Percentiles rank a stretch among this genome's conserved stretches.
Evolutionary conservation across 1,140 invertebrate genomes (phyloP).

Genomic region (Diachasmimorpha longicaudata): DNA sequence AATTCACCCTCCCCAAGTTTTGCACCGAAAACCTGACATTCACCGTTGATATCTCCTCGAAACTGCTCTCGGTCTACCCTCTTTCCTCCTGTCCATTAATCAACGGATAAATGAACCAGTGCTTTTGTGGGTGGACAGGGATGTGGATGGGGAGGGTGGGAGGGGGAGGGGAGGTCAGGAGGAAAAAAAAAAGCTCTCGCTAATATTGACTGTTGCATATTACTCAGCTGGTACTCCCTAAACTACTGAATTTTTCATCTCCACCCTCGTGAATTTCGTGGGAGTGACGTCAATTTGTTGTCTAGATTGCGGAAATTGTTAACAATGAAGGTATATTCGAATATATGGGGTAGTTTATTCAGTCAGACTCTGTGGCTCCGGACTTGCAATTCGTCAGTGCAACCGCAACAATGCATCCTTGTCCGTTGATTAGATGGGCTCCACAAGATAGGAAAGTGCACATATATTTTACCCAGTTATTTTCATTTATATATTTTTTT

Average conservation of each 20-base stretch:
- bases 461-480: too few relatives aligned
- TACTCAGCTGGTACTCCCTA: background rate
- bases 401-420: conserved; percentile 48
- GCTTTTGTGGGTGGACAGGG: background rate
- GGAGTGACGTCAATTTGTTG: background rate
- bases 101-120: conserved; percentile 16
- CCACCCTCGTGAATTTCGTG: background rate
- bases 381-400: conserved; percentile 45
- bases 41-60: background rate
- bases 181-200: background rate
- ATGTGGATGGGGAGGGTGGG: too few relatives aligned
- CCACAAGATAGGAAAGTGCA: conserved; percentile 37
- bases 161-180: too few relatives aligned
- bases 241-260: background rate
- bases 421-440: conserved; percentile 52
- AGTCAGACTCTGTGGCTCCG: conserved; percentile 21
- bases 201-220: background rate
- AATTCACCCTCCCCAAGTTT: background rate
- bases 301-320: background rate
- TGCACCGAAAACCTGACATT: background rate
- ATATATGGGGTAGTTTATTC: background rate
- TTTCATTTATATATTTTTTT: background rate
- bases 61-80: background rate
- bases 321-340: background rate
- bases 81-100: conserved; percentile 16